Evolutionary conservation across 2,797 vertebrate species (phyloP).

Genomic region (Serranus cabrilla): DNA sequence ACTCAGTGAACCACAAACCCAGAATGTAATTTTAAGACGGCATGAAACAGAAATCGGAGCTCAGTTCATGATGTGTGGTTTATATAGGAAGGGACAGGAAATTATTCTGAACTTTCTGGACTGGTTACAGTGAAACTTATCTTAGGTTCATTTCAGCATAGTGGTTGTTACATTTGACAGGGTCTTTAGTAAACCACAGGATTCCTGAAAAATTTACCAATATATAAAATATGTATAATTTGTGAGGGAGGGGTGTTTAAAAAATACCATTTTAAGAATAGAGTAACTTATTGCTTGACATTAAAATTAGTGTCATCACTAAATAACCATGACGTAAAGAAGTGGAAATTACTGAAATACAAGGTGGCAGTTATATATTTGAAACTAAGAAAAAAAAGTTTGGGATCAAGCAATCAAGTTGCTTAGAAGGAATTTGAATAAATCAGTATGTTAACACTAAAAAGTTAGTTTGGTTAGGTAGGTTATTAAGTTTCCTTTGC

Average conservation of each 20-base stretch:
- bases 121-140: constrained; percentile 23
- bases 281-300: constrained; percentile 19
- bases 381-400: constrained; percentile 17
- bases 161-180: constrained; percentile 20
- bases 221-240: constrained; percentile 38
- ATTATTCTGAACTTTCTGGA: constrained; percentile 19
- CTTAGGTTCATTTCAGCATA: constrained; percentile 28
- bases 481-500: constrained; percentile 15
- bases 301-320: constrained; percentile 29
- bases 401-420: constrained; percentile 29
- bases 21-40: constrained; percentile 60
- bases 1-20: constrained; percentile 67
- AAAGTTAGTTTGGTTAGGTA: constrained; percentile 55
- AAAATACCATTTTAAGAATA: constrained; percentile 17
- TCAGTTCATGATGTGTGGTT: constrained; percentile 16
- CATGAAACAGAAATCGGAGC: constrained; percentile 37
- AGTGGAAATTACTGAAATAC: constrained; percentile 61
- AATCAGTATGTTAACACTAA: constrained; percentile 38
- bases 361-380: constrained; percentile 43
- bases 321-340: constrained; percentile 32
- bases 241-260: constrained; percentile 18
- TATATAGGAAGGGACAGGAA: neutral
- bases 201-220: constrained; percentile 43
- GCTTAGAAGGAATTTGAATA: constrained; percentile 22
- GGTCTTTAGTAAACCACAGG: constrained; percentile 20